A percentile compares a stretch with the other conserved stretches of the same genome.
Conservation (phyloP, 1,140 invertebrate species). For the Macrotrachela quadricornifera region DNA sequence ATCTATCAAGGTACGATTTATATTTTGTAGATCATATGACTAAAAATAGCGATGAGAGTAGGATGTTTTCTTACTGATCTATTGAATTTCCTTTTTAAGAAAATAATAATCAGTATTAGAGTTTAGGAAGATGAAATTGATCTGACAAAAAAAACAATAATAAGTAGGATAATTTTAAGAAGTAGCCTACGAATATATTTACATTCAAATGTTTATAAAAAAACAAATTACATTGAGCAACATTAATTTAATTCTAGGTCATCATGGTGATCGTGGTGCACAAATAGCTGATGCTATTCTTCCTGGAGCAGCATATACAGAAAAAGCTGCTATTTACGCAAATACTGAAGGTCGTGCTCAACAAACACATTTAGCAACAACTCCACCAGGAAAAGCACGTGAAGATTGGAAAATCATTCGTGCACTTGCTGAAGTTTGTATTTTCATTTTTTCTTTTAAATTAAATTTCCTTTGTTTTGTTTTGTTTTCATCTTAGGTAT, state of each 20-base stretch:
- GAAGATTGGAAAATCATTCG: slow-evolving; percentile 96
- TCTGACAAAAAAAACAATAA: too few species aligned
- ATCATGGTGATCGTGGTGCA: slow-evolving; percentile 84
- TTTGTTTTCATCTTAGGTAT: slow-evolving; percentile 37
- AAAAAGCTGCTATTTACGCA: slow-evolving; percentile 84
- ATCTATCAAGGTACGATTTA: slow-evolving; percentile 80
- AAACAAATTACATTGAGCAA: neutral
- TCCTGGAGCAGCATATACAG: slow-evolving; percentile 87
- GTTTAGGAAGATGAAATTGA: too few species aligned
- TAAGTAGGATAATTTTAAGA: neutral
- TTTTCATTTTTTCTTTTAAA: neutral
- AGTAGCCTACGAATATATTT: too few species aligned
- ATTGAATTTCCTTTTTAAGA: too few species aligned
- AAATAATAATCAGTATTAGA: too few species aligned
- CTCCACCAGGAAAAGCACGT: slow-evolving; percentile 70
- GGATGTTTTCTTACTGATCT: too few species aligned
- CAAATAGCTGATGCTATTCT: slow-evolving; percentile 73
- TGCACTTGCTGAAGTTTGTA: slow-evolving; percentile 49
- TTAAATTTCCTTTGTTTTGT: neutral
- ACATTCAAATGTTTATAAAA: too few species aligned
- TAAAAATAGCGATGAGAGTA: too few species aligned
- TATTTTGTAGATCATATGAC: too few species aligned
- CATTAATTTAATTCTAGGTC: slow-evolving; percentile 41
- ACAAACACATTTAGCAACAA: slow-evolving; percentile 66
- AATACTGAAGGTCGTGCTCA: slow-evolving; percentile 95